Evolutionary conservation across 2,113 vertebrate species (phyloP).

Genomic region (Gulo gulo): DNA sequence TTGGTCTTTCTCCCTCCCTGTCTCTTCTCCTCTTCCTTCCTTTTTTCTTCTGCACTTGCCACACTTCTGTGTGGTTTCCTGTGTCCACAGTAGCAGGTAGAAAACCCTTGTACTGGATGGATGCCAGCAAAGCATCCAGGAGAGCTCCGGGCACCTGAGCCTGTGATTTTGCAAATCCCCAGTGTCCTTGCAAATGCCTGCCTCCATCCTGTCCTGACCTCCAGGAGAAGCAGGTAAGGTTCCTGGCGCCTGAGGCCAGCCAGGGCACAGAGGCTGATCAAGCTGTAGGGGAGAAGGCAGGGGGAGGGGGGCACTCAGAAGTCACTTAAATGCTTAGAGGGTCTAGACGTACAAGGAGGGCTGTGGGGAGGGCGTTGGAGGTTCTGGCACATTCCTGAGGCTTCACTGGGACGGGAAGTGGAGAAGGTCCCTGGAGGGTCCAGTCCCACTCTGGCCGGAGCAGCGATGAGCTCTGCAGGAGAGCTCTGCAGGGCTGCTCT

Average conservation of each 20-base stretch:
- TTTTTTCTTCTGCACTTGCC: not conserved
- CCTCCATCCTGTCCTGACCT: accelerated
- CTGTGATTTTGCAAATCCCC: not conserved
- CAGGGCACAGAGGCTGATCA: too few species aligned
- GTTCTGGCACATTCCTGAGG: not conserved
- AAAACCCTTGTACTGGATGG: not conserved
- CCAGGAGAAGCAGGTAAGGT: not conserved
- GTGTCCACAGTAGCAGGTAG: not conserved
- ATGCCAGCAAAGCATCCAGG: not conserved
- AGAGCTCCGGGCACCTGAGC: not conserved
- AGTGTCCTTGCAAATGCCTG: not conserved
- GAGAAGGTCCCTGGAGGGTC: too few species aligned
- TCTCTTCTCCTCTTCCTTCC: not conserved
- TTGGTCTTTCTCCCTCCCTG: not conserved
- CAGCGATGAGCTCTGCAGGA: accelerated
- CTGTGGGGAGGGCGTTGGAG: not conserved
- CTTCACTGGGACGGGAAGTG: not conserved
- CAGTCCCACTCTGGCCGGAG: accelerated
- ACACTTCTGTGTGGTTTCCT: not conserved
- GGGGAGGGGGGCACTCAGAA: not conserved
- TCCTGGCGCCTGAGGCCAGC: not conserved
- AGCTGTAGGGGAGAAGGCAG: accelerated
- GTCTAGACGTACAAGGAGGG: accelerated
- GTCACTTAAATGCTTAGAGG: too few species aligned
- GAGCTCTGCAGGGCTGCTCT: accelerated